Evolutionary conservation across 2,888 invertebrate species (phyloP), one percentile per base, ranked within the genome.

Genomic region (Drosophila sordidula): DNA sequence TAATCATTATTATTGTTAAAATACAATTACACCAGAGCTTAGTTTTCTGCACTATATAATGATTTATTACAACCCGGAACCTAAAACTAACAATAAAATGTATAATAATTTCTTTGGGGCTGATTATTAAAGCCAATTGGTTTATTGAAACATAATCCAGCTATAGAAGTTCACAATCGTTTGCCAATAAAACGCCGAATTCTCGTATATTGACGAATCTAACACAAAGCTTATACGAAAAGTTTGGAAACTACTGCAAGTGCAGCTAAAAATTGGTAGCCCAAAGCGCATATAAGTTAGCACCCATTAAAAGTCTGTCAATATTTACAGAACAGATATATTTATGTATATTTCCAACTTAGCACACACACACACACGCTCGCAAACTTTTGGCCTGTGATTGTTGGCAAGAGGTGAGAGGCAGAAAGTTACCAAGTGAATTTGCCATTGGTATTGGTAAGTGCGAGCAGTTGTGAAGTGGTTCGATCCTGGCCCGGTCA

Each of bases 221-320:
- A 32, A 39, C 26, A 22, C 44, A 12, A 8, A 12, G 44, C 44
- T 41, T 32, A 36, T 16, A 11, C 44, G 34, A 34, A 34, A 34
- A 42, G 54, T 32, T 44, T 8, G 12, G n/a, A 4, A 22, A 34
- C 52, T 42, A 54, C 22, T 32, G 22, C 44, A 58, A 14, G 11
- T 25, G 34, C 22, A 34, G 42, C 44, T 54, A 8, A 4, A 49
- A 34, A 25, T 46, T 38, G 16, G n/a, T 9, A 47, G 63, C 67
- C 50, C 41, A 6, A 41, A 55, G 50, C 42, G 12, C 49, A 59
- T 47, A 49, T 39, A 57, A 65, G 64, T 61, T 62, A 57, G 50
- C 59, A 66, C 42, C 79, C 63, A 75, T 78, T 78, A 71, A 71
- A 78, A 78, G 68, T 78, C 68, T 51, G 63, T 57, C 59, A 66